Base-by-base conservation (phyloP, 2,888 invertebrate species). In the Dryobota labecula region DNA sequence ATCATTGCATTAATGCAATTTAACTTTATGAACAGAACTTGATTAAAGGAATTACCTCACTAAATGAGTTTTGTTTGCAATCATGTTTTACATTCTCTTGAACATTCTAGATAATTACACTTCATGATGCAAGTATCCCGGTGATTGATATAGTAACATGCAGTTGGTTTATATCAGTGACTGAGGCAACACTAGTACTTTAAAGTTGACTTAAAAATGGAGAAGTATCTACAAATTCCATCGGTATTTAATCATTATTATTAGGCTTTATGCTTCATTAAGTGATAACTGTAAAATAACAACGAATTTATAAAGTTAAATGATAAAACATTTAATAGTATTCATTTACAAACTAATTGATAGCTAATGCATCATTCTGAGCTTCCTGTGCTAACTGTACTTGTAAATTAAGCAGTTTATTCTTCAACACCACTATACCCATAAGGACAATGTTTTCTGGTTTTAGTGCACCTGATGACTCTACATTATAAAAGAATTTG, bases 361-460 rank as follows among this genome's bases (percentile, higher is more conserved):
- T 97, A 83, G 98, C 97, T 76, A 98, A 94, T 9, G 98, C 98
- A 96, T 98, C 98, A 91, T 97, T 97, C 91, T 98, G 98, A 30
- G 97, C 97, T 95, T 98, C 98, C 87, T 98, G 98, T 84, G 98
- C 98, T 9, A 99, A 95, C 88, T 99, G 98, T 8, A 98, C 99
- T 93, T 99, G 99, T 53, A 99, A 96, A 95, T 99, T 99, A 45
- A 98, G 98, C 38, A 99, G 96, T 95, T 99, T 99, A 90, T 98
- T 99, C 94, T 99, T 99, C 53, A 99, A 96, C 70, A 98, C 98
- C 47, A 98, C 97, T 41, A 99, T 98, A 1, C 99, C 99, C 97
- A 99, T 99, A 84, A 98, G 97, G 0, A 99, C 99, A 87, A 99
- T 99, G 90, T 98, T 99, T 93, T 99, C 99, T 0, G 99, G 99